Conservation (phyloP, 2,797 vertebrate genomes). For the Tenualosa thibaudeaui region DNA sequence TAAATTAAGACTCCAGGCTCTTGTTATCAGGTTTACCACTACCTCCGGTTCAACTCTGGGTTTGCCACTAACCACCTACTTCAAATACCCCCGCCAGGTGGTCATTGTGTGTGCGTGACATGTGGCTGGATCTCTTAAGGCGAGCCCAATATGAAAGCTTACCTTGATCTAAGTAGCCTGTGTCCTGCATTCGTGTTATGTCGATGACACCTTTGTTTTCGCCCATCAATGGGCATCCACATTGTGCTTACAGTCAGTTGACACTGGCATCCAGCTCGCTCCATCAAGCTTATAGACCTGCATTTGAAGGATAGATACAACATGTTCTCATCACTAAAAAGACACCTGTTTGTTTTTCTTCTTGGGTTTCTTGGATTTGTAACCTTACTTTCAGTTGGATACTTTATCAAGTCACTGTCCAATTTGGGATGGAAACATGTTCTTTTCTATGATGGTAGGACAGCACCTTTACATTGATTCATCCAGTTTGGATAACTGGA, state of each 20-base stretch:
- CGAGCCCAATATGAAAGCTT: too few relatives aligned
- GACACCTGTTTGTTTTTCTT: not conserved
- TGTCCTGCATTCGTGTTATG: not conserved
- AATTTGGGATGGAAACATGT: constrained; percentile 39
- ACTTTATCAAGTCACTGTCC: constrained; percentile 29
- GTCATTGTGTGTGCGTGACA: too few relatives aligned
- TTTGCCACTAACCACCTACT: too few relatives aligned
- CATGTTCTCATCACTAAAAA: not conserved
- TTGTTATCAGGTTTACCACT: too few relatives aligned
- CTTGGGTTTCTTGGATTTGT: not conserved
- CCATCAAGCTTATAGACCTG: not conserved
- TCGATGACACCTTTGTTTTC: not conserved
- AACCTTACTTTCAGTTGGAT: not conserved
- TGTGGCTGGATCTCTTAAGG: too few relatives aligned
- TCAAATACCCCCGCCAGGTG: too few relatives aligned
- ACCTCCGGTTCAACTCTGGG: too few relatives aligned
- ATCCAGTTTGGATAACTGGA: not conserved
- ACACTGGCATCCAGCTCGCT: too few relatives aligned
- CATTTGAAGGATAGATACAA: not conserved
- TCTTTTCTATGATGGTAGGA: not conserved
- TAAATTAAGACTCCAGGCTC: too few relatives aligned
- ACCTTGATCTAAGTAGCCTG: not conserved
- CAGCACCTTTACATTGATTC: constrained; percentile 7
- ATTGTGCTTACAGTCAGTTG: too few relatives aligned
- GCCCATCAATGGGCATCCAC: too few relatives aligned